These are phyloP conservation scores for Eueremaeus valkanovi DNA, from an alignment of 2,888 invertebrate species.

Conservation along the genomic window DNA sequence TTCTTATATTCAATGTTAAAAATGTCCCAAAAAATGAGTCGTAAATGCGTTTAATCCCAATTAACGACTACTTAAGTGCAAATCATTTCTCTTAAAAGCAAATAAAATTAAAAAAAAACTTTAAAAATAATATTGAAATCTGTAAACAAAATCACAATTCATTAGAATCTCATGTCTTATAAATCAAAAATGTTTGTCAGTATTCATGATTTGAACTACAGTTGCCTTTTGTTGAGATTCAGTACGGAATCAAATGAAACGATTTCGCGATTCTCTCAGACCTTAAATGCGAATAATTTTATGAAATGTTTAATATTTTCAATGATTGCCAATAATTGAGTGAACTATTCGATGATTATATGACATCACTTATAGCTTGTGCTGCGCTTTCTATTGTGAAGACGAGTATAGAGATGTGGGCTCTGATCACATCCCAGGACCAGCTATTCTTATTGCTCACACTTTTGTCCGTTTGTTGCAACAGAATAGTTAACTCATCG, in stretches of 20 bases:
- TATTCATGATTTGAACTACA: neutral
- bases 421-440: conserved; percentile 42
- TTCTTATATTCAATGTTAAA: too few relatives aligned
- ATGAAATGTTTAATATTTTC: neutral
- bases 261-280: neutral
- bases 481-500: conserved; percentile 43
- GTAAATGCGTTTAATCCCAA: too few relatives aligned
- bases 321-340: too few relatives aligned
- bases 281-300: neutral
- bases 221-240: neutral
- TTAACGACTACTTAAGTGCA: too few relatives aligned
- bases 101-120: too few relatives aligned
- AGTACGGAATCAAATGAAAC: neutral
- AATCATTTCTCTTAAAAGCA: too few relatives aligned
- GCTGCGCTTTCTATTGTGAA: conserved; percentile 45
- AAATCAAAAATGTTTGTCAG: too few relatives aligned
- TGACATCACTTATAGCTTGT: conserved; percentile 31
- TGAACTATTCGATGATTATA: neutral
- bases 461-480: neutral
- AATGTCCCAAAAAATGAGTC: too few relatives aligned
- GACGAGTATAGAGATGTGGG: conserved; percentile 45
- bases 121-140: too few relatives aligned
- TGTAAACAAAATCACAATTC: neutral
- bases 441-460: conserved; percentile 33
- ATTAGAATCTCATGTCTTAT: too few relatives aligned